Base-by-base conservation (phyloP, 2,797 vertebrate genomes). In the Atherinosoma microstoma region DNA sequence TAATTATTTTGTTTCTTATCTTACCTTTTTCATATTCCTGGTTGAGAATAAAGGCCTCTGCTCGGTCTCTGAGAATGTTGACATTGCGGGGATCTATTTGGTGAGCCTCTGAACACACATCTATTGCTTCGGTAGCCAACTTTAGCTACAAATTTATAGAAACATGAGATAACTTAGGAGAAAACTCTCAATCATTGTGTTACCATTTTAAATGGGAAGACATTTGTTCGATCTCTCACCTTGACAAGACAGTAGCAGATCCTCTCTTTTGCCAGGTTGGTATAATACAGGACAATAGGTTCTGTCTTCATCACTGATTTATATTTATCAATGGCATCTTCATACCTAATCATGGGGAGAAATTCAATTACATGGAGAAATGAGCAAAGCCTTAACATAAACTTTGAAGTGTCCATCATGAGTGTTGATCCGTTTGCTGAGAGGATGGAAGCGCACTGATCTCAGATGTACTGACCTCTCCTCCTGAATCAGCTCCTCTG, bases 1-100 rank as follows among this genome's bases (percentile, higher is more conserved):
- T 36, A 38, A 20, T n/a, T 13, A n/a, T 16, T 35, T 22, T 15
- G 6, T 30, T 11, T 3, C 4, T 11, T 30, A 2, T 2, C 0
- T 38, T 74, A 96, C 96, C 96, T 92, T 94, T 95, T 79, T 96
- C 95, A 3, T 95, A 96, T 6, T 96, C 95, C 85, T 96, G 95
- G 65, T 95, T 94, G 54, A 94, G 93, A 86, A 96, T 96, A 85
- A 88, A 96, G n/a, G 95, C 95, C 83, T 96, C 96, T 0, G 96
- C 96, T 80, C 96, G 74, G 91, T 96, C 95, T 42, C 93, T 73
- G 73, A 96, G 94, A 78, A 96, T 64, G 70, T 94, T 91, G 47
- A 92, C 70, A 68, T 96, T 96, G 67, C 92, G 94, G 2, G 95
- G 96, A 73, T 96, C 94, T 77, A 93, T 89, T 81, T 95, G 94